phyloP scores from a whole-genome alignment of 2,888 invertebrate genomes.

The Physocephala rufipes region DNA sequence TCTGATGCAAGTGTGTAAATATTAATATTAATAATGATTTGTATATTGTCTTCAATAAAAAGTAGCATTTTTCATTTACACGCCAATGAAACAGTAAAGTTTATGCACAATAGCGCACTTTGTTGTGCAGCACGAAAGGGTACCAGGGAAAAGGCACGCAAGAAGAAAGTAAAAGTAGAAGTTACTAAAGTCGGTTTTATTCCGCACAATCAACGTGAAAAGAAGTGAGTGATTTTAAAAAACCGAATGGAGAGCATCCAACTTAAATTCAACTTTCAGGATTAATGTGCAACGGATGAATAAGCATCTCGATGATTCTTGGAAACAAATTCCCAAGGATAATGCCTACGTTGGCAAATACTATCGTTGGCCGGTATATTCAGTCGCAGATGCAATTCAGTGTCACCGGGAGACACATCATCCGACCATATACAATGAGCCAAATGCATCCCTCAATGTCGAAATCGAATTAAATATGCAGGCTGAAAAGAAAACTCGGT shows the following conservation, averaged over 20 bases:
- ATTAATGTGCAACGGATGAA: slow-evolving; percentile 65
- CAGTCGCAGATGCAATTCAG: slow-evolving; percentile 79
- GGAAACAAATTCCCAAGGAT: slow-evolving; percentile 69
- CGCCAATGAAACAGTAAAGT: slow-evolving; percentile 54
- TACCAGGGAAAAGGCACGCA: slow-evolving; percentile 79
- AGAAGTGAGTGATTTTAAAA: slow-evolving; percentile 66
- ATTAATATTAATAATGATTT: slow-evolving; percentile 38
- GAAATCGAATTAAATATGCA: slow-evolving; percentile 84
- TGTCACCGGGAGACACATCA: slow-evolving; percentile 84
- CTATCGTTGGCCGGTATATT: slow-evolving; percentile 72
- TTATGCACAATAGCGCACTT: slow-evolving; percentile 69
- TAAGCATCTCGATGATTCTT: slow-evolving; percentile 72
- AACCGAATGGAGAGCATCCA: neutral
- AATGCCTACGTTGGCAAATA: slow-evolving; percentile 72
- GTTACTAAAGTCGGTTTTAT: slow-evolving; percentile 79
- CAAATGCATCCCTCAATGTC: slow-evolving; percentile 75
- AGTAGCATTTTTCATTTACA: slow-evolving; percentile 49
- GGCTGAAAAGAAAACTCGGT: slow-evolving; percentile 69
- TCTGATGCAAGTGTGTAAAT: neutral
- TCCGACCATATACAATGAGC: slow-evolving; percentile 81
- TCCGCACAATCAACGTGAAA: slow-evolving; percentile 74
- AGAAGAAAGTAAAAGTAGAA: slow-evolving; percentile 80
- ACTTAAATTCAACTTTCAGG: slow-evolving; percentile 52
- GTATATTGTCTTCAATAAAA: slow-evolving; percentile 40
- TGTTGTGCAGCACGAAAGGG: slow-evolving; percentile 84